phyloP scores from a whole-genome alignment of 2,888 invertebrate species.

The Slavum lentiscoides region DNA sequence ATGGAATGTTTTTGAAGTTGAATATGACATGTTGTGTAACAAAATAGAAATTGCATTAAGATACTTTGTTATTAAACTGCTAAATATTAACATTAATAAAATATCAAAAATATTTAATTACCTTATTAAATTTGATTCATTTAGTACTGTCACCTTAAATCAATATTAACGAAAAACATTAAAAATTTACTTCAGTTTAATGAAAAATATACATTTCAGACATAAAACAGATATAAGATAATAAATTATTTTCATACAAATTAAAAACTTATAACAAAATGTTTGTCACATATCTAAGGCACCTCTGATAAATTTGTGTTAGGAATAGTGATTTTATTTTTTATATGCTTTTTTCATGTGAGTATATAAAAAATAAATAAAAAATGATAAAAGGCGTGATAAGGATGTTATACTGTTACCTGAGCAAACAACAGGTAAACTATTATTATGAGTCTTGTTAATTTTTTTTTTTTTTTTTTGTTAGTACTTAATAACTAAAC shows the following conservation, averaged over 20 bases:
- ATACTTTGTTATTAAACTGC: conserved; percentile 1
- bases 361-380: neutral
- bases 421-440: conserved; percentile 9
- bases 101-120: neutral
- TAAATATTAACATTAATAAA: neutral
- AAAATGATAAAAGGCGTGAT: neutral
- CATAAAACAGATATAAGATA: neutral
- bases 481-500: conserved; percentile 44
- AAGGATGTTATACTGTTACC: neutral
- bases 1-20: conserved; percentile 35
- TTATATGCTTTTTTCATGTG: neutral
- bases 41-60: neutral
- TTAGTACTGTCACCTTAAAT: neutral
- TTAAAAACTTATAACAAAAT: neutral
- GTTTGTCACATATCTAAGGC: neutral
- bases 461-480: conserved; percentile 16
- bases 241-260: conserved; percentile 4
- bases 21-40: neutral
- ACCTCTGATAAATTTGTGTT: neutral
- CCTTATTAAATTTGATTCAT: neutral
- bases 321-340: conserved; percentile 12
- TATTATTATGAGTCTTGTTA: conserved; percentile 3
- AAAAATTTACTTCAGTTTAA: neutral
- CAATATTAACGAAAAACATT: neutral
- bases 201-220: conserved; percentile 1